phyloP scores from a whole-genome alignment of 2,797 vertebrate species.

The Myiothlypis chrysogaster region DNA sequence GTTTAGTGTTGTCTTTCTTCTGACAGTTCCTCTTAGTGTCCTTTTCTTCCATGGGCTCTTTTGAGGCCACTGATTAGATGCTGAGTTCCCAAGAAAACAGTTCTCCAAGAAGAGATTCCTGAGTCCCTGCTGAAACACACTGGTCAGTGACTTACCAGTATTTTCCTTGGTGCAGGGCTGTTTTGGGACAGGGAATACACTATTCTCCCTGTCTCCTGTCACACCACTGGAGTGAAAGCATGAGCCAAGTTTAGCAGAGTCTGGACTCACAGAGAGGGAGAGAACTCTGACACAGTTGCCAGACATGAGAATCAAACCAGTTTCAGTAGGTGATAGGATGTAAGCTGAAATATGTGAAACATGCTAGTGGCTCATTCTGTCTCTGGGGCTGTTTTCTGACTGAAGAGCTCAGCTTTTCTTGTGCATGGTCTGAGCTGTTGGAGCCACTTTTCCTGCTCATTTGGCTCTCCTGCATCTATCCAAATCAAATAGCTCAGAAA shows the following conservation, averaged over 20 bases:
- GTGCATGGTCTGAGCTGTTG: neutral
- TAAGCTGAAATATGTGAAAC: neutral
- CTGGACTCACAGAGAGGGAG: neutral
- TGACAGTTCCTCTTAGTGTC: neutral
- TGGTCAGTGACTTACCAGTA: neutral
- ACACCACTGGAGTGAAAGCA: neutral
- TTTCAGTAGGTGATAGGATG: neutral
- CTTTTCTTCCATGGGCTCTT: neutral
- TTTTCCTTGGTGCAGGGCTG: neutral
- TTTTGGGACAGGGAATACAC: neutral
- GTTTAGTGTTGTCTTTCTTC: neutral
- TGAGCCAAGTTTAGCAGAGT: neutral
- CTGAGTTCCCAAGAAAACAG: neutral
- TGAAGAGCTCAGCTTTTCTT: neutral
- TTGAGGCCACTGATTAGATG: neutral
- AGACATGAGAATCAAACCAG: neutral
- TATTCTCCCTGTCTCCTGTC: neutral
- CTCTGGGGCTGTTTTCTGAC: neutral
- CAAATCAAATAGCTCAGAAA: neutral
- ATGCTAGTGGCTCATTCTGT: neutral
- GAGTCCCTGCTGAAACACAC: neutral
- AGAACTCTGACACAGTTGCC: neutral
- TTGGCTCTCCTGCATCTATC: neutral
- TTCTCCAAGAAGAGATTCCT: neutral
- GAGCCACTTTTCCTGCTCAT: neutral